Evolutionary conservation across 2,888 invertebrate genomes (phyloP).

Genomic region (Artemia sinica): DNA sequence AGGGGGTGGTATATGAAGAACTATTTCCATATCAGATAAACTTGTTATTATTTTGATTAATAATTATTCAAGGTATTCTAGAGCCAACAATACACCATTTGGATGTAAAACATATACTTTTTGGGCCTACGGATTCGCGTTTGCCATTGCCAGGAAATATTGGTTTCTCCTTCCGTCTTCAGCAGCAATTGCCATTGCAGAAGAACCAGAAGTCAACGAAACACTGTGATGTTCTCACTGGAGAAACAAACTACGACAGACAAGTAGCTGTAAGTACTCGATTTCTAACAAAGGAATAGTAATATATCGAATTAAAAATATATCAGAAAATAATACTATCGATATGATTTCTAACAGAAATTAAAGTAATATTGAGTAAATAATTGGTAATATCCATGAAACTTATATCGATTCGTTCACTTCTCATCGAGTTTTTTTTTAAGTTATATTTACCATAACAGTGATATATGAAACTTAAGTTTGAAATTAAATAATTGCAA

Average conservation of each 20-base stretch:
- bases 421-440: no score
- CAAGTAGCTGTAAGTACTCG: conserved; percentile 16
- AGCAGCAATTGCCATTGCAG: conserved; percentile 6
- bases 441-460: no score
- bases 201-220: not conserved
- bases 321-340: no score
- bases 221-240: conserved; percentile 17
- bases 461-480: no score
- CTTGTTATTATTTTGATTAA: not conserved
- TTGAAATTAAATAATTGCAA: no score
- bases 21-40: not conserved
- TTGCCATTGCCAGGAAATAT: conserved; percentile 50
- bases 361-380: no score
- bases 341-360: no score
- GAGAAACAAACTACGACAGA: conserved; percentile 21
- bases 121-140: conserved; percentile 45
- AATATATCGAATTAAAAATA: not conserved
- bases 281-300: not conserved
- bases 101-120: conserved; percentile 29
- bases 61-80: not conserved
- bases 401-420: no score
- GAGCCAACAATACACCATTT: conserved; percentile 8
- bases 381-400: no score
- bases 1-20: no score
- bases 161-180: conserved; percentile 39